Conservation (phyloP, 2,888 invertebrate species). For the Arge pagana region DNA sequence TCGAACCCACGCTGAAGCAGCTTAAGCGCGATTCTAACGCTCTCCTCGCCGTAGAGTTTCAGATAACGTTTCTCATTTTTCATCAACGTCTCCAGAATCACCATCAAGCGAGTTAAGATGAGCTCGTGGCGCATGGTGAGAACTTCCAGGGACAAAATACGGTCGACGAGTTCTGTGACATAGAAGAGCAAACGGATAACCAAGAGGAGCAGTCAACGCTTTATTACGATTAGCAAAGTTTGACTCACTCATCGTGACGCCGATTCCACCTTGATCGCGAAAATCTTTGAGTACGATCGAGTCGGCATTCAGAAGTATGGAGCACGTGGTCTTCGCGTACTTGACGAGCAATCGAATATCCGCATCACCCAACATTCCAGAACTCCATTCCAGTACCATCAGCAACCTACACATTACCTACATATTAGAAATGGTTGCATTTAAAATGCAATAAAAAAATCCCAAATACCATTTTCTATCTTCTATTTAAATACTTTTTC, state of each 20-base stretch:
- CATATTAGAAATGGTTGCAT: too few species aligned
- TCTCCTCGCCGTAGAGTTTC: slow-evolving; percentile 31
- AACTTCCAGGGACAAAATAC: slow-evolving; percentile 32
- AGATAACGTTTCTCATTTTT: slow-evolving; percentile 16
- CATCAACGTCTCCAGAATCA: slow-evolving; percentile 37
- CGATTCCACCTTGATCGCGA: slow-evolving; percentile 30
- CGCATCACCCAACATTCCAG: slow-evolving; percentile 31
- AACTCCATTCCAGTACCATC: slow-evolving; percentile 38
- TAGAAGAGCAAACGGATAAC: not conserved
- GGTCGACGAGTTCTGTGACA: slow-evolving; percentile 34
- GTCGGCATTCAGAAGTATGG: slow-evolving; percentile 29
- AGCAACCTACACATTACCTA: too few species aligned
- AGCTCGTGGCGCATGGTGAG: slow-evolving; percentile 40
- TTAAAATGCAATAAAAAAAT: not conserved
- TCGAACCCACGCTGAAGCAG: slow-evolving; percentile 38
- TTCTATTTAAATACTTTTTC: too few species aligned
- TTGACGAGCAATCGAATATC: slow-evolving; percentile 32
- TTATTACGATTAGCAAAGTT: not conserved
- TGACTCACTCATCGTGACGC: slow-evolving; percentile 37
- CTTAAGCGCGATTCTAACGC: slow-evolving; percentile 32
- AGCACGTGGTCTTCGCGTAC: slow-evolving; percentile 38
- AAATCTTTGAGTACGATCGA: slow-evolving; percentile 33
- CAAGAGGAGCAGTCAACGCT: not conserved
- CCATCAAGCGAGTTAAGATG: slow-evolving; percentile 42
- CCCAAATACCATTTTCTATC: not conserved